Evolutionary conservation across 1,140 invertebrate species (phyloP).

Genomic region (Drosophila willistoni): DNA sequence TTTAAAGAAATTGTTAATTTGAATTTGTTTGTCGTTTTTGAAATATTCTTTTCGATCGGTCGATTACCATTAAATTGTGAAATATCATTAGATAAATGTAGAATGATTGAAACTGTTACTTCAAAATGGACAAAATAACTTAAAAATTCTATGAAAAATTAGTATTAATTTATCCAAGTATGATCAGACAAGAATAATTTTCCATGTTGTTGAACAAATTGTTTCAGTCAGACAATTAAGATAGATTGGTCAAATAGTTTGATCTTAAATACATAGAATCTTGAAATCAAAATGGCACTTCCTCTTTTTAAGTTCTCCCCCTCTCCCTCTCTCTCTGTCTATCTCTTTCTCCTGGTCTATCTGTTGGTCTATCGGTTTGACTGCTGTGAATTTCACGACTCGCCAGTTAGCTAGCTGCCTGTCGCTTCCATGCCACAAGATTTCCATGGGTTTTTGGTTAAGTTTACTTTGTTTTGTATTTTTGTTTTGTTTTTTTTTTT

Average conservation of each 20-base stretch:
- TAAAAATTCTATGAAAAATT: too few relatives aligned
- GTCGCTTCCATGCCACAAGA: constrained; percentile 39
- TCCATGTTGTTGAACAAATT: too few relatives aligned
- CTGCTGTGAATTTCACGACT: constrained; percentile 78
- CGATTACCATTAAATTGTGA: too few relatives aligned
- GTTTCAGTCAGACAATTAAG: neutral
- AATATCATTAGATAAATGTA: too few relatives aligned
- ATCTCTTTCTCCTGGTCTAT: neutral
- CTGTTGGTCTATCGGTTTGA: constrained; percentile 33
- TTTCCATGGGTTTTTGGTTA: constrained; percentile 53
- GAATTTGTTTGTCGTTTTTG: too few relatives aligned
- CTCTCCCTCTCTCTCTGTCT: neutral
- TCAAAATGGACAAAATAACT: too few relatives aligned
- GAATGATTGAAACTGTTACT: too few relatives aligned
- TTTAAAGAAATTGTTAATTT: too few relatives aligned
- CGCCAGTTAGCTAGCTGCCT: constrained; percentile 61
- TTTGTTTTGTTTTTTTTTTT: too few relatives aligned
- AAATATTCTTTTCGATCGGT: too few relatives aligned
- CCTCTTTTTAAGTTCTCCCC: neutral
- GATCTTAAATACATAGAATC: neutral
- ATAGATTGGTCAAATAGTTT: neutral
- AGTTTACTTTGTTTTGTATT: constrained; percentile 7
- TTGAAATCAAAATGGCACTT: neutral
- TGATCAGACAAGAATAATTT: too few relatives aligned
- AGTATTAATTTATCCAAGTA: too few relatives aligned